A percentile compares a stretch with the other conserved stretches of the same genome.
phyloP scores from a whole-genome alignment of 53 echinoderm and acorn worm species.

The Apostichopus leukothele region DNA sequence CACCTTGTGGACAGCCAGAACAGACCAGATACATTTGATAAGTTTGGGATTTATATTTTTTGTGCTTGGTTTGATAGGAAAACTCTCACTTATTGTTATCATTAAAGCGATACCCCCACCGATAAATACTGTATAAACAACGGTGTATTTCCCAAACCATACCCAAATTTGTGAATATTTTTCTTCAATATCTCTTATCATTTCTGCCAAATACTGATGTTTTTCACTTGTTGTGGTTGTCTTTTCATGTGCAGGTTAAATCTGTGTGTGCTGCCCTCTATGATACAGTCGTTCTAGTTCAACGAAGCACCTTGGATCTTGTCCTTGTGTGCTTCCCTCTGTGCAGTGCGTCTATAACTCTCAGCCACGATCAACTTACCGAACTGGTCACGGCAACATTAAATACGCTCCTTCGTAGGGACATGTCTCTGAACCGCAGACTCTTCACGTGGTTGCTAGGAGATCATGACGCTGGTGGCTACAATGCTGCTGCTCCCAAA shows the following conservation, averaged over 20 bases:
- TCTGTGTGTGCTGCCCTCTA: constrained; percentile 83
- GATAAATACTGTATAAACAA: too few species aligned
- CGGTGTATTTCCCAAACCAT: too few species aligned
- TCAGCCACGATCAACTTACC: constrained; percentile 56
- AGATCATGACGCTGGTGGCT: constrained; percentile 46
- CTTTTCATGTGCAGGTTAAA: constrained; percentile 63
- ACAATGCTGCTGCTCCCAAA: not conserved
- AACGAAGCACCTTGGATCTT: constrained; percentile 85
- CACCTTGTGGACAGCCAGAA: too few species aligned
- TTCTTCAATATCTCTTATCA: too few species aligned
- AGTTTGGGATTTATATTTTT: too few species aligned
- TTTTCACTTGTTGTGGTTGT: not conserved
- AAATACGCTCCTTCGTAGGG: constrained; percentile 83
- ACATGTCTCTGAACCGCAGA: constrained; percentile 96
- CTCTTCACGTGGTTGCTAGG: constrained; percentile 94
- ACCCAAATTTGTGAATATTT: too few species aligned
- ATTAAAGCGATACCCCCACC: too few species aligned
- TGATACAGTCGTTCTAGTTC: constrained; percentile 86
- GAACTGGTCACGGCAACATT: constrained; percentile 78
- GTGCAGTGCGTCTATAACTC: constrained; percentile 54
- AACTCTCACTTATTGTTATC: too few species aligned
- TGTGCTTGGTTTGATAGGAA: too few species aligned
- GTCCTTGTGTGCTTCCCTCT: constrained; percentile 85
- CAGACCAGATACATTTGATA: too few species aligned
- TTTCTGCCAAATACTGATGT: too few species aligned